A percentile compares a stretch with the other conserved stretches of the same genome.
Conservation (phyloP, 2,113 vertebrate species). For the Hemiscyllium ocellatum region DNA sequence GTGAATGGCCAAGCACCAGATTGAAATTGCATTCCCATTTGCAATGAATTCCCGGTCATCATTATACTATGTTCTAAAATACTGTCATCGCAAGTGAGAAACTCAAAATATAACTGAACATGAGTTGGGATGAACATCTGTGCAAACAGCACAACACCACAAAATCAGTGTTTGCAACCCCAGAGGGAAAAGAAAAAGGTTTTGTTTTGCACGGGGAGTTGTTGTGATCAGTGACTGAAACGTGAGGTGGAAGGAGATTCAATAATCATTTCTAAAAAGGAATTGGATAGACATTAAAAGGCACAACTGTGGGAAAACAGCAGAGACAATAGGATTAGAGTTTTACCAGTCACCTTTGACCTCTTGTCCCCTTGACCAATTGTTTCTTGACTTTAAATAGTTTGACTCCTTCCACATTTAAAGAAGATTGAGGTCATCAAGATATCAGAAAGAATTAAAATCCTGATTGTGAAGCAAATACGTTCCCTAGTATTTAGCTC, state of each 20-base stretch:
- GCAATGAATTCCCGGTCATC: not conserved
- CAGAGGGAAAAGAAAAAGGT: not conserved
- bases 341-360: too few species aligned
- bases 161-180: not conserved
- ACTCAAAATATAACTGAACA: not conserved
- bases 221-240: not conserved
- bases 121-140: not conserved
- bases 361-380: too few species aligned
- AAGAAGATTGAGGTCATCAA: too few species aligned
- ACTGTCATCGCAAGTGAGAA: not conserved
- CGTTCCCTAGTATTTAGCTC: too few species aligned
- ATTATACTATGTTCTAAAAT: not conserved
- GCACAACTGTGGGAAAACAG: not conserved
- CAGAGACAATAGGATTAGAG: not conserved
- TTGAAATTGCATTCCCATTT: not conserved
- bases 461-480: too few species aligned
- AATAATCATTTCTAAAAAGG: not conserved
- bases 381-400: too few species aligned
- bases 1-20: not conserved
- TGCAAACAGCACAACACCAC: not conserved
- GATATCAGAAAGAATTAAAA: too few species aligned
- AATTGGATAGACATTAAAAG: not conserved
- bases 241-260: not conserved
- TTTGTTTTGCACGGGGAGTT: not conserved
- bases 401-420: too few species aligned